phyloP scores from a whole-genome alignment of 2,888 invertebrate genomes.

The Lobophora halterata region DNA sequence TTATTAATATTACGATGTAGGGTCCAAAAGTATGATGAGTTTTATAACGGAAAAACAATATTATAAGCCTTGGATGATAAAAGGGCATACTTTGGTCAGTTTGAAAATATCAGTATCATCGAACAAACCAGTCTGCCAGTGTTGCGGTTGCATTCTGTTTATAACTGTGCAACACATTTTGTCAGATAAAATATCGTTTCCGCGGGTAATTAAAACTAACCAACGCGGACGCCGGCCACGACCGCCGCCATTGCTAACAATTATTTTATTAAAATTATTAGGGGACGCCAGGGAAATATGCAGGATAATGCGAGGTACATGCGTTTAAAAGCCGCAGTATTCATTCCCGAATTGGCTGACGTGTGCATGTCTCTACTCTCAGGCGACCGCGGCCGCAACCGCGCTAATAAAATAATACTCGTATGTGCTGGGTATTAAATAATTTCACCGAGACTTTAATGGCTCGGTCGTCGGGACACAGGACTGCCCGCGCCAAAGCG shows the following conservation, averaged over 20 bases:
- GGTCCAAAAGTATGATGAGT: no score
- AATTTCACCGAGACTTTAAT: constrained; percentile 61
- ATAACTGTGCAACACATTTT: constrained; percentile 55
- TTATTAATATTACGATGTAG: no score
- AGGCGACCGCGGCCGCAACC: constrained; percentile 26
- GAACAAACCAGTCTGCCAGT: constrained; percentile 38
- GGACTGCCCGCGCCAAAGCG: constrained; percentile 40
- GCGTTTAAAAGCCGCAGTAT: constrained; percentile 40
- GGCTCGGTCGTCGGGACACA: constrained; percentile 37
- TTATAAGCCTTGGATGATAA: neutral
- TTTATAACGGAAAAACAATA: constrained; percentile 1
- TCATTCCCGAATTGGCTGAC: constrained; percentile 39
- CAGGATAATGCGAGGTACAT: constrained; percentile 44
- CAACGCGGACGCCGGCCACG: constrained; percentile 45
- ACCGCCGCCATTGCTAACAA: constrained; percentile 52
- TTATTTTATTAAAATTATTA: constrained; percentile 64
- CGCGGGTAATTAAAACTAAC: constrained; percentile 68
- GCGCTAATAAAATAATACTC: constrained; percentile 47
- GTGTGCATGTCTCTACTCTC: constrained; percentile 31
- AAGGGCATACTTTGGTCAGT: constrained; percentile 14
- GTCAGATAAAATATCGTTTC: constrained; percentile 61
- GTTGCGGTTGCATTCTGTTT: constrained; percentile 49
- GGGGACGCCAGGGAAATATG: constrained; percentile 56
- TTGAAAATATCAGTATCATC: constrained; percentile 38
- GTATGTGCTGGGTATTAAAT: constrained; percentile 54